Conservation (phyloP, 2,888 invertebrate genomes). For the Rhopalosiphum nymphaeae region DNA sequence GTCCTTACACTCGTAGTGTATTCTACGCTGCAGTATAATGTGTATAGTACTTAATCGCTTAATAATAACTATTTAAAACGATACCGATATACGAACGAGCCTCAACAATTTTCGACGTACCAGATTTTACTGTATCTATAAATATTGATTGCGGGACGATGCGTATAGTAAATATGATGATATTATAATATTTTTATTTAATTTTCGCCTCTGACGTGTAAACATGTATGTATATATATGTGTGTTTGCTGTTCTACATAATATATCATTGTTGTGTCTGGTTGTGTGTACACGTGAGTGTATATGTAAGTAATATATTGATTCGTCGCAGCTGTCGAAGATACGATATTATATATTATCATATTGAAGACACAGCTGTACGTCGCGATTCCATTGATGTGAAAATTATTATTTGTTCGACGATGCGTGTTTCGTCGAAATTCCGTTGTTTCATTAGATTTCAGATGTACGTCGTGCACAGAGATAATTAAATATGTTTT, state of each 20-base stretch:
- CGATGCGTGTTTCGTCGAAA: not conserved
- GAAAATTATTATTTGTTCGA: not conserved
- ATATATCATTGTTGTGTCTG: not conserved
- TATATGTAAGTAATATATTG: not conserved
- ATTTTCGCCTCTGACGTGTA: not conserved
- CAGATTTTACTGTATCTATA: not conserved
- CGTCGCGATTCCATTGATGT: not conserved
- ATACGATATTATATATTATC: not conserved
- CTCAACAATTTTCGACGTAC: not conserved
- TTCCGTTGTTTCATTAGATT: not conserved
- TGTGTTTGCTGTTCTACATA: not conserved
- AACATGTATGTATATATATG: not conserved
- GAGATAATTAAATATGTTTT: not conserved
- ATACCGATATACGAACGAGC: not conserved
- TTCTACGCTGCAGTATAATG: not conserved
- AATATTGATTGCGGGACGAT: too few relatives aligned
- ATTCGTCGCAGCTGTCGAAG: not conserved
- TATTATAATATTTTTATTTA: not conserved
- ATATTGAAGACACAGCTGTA: not conserved
- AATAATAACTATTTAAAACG: not conserved
- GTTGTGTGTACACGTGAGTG: not conserved
- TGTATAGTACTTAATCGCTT: not conserved
- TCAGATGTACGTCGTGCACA: not conserved
- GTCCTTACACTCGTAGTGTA: not conserved
- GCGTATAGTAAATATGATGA: not conserved